phyloP scores from a whole-genome alignment of 2,113 vertebrate genomes.

The Lampris incognitus region DNA sequence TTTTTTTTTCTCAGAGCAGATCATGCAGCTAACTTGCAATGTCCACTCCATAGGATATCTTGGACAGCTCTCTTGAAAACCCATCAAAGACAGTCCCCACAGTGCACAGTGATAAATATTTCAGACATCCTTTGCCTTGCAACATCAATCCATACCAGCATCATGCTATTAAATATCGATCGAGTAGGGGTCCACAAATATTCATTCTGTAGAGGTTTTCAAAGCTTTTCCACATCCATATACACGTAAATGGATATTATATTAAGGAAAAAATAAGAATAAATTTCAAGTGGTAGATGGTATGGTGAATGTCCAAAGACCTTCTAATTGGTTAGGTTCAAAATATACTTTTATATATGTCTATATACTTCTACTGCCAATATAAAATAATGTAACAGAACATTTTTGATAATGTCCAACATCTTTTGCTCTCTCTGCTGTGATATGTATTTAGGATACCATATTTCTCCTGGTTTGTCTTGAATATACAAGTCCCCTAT shows the following conservation, averaged over 20 bases:
- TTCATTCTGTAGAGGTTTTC: slow-evolving; percentile 2
- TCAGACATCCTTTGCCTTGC: slow-evolving; percentile 27
- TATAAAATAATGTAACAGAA: too few relatives aligned
- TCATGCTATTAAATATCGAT: slow-evolving; percentile 42
- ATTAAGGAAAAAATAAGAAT: too few relatives aligned
- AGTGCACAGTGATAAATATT: slow-evolving; percentile 36
- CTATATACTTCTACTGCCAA: too few relatives aligned
- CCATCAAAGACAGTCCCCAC: slow-evolving; percentile 28
- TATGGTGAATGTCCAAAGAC: too few relatives aligned
- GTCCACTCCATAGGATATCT: slow-evolving; percentile 38
- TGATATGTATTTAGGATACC: not conserved
- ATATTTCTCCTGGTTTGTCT: not conserved
- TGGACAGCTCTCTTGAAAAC: slow-evolving; percentile 8
- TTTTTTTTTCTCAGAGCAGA: slow-evolving; percentile 28
- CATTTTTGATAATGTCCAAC: too few relatives aligned
- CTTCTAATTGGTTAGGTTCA: too few relatives aligned
- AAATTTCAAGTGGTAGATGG: too few relatives aligned
- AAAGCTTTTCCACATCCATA: too few relatives aligned
- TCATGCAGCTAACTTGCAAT: slow-evolving; percentile 28
- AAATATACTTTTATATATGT: too few relatives aligned
- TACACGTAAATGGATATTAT: too few relatives aligned
- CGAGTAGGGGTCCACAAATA: slow-evolving; percentile 15
- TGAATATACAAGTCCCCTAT: not conserved
- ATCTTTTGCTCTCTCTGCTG: not conserved
- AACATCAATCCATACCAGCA: slow-evolving; percentile 11